Conservation (phyloP, 2,113 vertebrate species). For the Patagioenas fasciata region DNA sequence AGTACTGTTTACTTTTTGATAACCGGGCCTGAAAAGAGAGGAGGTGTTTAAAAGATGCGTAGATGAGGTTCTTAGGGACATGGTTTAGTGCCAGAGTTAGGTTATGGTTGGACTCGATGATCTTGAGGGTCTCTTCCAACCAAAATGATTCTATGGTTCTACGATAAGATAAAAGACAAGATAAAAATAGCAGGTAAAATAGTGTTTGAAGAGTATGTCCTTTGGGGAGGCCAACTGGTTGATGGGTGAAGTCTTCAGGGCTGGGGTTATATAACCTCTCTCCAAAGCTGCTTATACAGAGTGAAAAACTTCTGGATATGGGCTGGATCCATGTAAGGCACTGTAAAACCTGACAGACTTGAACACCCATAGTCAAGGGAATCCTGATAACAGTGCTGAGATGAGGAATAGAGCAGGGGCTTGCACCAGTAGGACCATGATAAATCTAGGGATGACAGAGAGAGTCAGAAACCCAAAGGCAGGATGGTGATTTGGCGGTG, state of each 20-base stretch:
- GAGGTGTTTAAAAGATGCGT: background rate
- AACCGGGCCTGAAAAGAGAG: background rate
- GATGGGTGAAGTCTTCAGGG: background rate
- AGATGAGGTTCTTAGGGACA: no score
- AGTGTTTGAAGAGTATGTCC: background rate
- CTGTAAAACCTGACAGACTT: background rate
- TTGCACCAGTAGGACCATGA: background rate
- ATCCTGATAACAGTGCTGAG: background rate
- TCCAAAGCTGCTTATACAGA: background rate
- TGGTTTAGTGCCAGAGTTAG: no score
- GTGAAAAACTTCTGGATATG: background rate
- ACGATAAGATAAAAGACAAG: background rate
- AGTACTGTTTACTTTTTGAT: background rate
- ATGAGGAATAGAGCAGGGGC: fast-evolving
- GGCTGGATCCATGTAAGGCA: background rate
- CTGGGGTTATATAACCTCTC: background rate
- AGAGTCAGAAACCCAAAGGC: background rate
- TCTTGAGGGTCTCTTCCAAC: no score
- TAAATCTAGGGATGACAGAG: background rate
- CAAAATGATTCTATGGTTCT: no score
- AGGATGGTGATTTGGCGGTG: background rate
- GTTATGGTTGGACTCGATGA: no score
- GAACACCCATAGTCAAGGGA: background rate
- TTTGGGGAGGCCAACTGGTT: background rate
- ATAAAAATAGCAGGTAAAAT: background rate